Conservation (phyloP, 2,888 invertebrate genomes). For the Idaea straminata region DNA sequence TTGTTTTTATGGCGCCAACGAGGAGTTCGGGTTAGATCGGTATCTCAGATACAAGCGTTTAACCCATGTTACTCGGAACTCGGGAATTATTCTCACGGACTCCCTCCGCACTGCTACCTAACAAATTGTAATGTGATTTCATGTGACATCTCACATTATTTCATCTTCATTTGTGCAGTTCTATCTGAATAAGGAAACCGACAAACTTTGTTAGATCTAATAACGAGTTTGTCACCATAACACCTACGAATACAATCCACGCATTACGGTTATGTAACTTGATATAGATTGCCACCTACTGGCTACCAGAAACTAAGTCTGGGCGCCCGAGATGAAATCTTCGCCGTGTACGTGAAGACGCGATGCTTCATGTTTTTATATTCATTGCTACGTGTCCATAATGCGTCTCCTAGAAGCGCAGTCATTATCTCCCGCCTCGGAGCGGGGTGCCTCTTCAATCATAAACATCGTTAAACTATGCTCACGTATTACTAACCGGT, state of each 20-base stretch:
- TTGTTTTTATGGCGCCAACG: slow-evolving; percentile 80
- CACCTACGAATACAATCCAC: slow-evolving; percentile 2
- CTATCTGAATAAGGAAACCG: not conserved
- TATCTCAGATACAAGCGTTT: slow-evolving; percentile 77
- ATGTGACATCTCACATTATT: slow-evolving; percentile 48
- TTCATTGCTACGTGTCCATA: slow-evolving; percentile 48
- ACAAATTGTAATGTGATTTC: slow-evolving; percentile 68
- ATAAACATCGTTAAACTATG: slow-evolving; percentile 56
- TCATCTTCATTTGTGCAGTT: slow-evolving; percentile 15
- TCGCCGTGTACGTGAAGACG: slow-evolving; percentile 29
- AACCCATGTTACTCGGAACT: slow-evolving; percentile 77
- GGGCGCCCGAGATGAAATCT: slow-evolving; percentile 41
- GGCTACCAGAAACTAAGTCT: slow-evolving; percentile 31
- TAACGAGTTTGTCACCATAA: not conserved
- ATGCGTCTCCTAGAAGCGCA: slow-evolving; percentile 46
- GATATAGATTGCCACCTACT: slow-evolving; percentile 34
- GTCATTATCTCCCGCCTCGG: slow-evolving; percentile 43
- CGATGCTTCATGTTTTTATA: slow-evolving; percentile 32
- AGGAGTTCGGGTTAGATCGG: slow-evolving; percentile 75
- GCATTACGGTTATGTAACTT: slow-evolving; percentile 24
- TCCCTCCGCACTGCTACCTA: slow-evolving; percentile 51
- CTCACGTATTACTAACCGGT: slow-evolving; percentile 40
- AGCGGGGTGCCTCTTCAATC: slow-evolving; percentile 63
- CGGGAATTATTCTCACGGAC: slow-evolving; percentile 73
- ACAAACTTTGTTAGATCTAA: not conserved